A percentile compares a stretch with the other conserved stretches of the same genome.
Evolutionary conservation across 2,113 vertebrate species (phyloP).

Genomic region (Sylvia atricapilla): DNA sequence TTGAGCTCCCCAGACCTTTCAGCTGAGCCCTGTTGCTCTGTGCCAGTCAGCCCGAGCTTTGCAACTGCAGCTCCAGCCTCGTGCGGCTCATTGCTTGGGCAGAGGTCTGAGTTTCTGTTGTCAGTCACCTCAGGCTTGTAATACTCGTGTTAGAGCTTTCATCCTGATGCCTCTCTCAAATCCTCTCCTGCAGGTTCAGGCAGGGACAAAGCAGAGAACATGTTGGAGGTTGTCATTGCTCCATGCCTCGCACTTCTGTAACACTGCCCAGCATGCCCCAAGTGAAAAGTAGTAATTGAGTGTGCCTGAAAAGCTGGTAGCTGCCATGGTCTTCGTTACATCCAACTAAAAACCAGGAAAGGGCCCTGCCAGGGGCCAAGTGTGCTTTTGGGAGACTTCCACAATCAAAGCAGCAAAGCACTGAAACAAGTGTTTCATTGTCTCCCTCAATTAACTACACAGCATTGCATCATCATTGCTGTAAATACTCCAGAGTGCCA

Average conservation of each 20-base stretch:
- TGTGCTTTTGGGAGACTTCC: neutral
- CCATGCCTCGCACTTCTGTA: neutral
- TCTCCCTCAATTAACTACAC: neutral
- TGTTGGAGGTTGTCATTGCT: neutral
- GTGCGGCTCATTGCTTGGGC: neutral
- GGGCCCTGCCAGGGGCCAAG: neutral
- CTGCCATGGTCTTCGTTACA: neutral
- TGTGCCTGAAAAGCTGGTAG: neutral
- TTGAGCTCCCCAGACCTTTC: neutral
- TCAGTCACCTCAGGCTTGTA: neutral
- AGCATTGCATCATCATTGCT: neutral
- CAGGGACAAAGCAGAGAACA: neutral
- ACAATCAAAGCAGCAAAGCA: neutral
- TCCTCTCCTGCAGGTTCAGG: neutral
- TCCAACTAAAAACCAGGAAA: neutral
- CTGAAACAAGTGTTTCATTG: neutral
- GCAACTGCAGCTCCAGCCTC: fast-evolving
- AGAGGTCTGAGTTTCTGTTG: neutral
- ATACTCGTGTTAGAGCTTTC: neutral
- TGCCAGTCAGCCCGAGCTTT: neutral
- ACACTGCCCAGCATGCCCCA: fast-evolving
- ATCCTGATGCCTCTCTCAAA: neutral
- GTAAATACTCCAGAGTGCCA: neutral
- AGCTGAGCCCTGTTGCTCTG: neutral
- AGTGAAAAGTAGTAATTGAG: neutral